A percentile compares a stretch with the other conserved stretches of the same genome.
Conservation (phyloP, 1,140 invertebrate genomes). For the Nephila pilipes region DNA sequence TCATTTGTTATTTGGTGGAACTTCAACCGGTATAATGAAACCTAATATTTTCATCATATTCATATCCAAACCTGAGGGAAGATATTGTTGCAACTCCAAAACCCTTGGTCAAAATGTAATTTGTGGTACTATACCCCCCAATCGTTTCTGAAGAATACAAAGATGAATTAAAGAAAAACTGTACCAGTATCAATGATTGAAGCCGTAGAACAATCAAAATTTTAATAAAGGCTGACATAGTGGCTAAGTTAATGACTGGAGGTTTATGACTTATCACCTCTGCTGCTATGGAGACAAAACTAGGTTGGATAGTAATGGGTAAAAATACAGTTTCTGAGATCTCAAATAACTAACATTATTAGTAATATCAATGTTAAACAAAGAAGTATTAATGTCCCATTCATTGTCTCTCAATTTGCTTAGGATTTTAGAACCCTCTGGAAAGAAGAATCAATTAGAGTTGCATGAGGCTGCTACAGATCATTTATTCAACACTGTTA, state of each 20-base stretch:
- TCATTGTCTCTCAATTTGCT: slow-evolving; percentile 80
- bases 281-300: not conserved
- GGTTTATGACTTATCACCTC: not conserved
- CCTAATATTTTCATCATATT: not conserved
- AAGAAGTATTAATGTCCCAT: not conserved
- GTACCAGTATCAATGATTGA: too few species aligned
- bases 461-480: slow-evolving; percentile 76
- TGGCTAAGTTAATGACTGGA: not conserved
- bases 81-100: not conserved
- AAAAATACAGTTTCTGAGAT: not conserved
- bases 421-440: slow-evolving; percentile 81
- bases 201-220: too few species aligned
- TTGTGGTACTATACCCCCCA: not conserved
- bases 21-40: not conserved
- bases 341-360: not conserved
- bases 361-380: too few species aligned
- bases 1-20: slow-evolving; percentile 15
- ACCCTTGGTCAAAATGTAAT: not conserved
- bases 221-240: not conserved
- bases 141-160: too few species aligned
- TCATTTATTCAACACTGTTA: slow-evolving; percentile 77
- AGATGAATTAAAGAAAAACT: too few species aligned
- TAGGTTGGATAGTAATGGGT: not conserved
- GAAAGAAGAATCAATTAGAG: too few species aligned
- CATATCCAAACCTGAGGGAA: too few species aligned